These are phyloP conservation scores for Pandion haliaetus DNA, from an alignment of 2,113 vertebrate species.

Conservation along the genomic window DNA sequence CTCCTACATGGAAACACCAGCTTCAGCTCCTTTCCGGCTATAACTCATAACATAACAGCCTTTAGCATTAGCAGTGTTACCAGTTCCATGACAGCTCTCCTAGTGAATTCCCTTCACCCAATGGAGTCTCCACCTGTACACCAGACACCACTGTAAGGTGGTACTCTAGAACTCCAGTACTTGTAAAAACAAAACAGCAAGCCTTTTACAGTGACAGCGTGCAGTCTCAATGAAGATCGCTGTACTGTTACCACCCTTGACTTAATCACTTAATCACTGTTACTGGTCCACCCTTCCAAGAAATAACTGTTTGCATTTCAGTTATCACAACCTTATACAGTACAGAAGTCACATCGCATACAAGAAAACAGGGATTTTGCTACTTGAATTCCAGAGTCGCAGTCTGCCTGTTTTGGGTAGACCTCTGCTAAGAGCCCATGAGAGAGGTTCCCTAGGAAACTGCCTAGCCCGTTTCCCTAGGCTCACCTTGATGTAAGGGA, in stretches of 20 bases:
- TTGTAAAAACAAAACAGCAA: neutral
- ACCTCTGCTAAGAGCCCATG: rapidly evolving
- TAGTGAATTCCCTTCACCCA: neutral
- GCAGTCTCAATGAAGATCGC: neutral
- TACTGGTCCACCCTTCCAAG: neutral
- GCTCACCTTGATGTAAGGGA: conserved; percentile 95
- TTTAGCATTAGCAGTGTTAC: neutral
- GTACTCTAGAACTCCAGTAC: neutral
- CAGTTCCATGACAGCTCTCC: neutral
- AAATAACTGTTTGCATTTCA: neutral
- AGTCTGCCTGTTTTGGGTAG: rapidly evolving
- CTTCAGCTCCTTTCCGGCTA: neutral
- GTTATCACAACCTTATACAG: neutral
- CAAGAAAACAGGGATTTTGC: neutral
- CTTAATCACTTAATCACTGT: neutral
- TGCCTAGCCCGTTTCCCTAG: rapidly evolving
- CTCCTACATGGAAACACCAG: neutral
- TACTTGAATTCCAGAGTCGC: rapidly evolving
- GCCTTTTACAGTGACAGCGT: neutral
- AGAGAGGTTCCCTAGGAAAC: neutral
- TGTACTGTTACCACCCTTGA: neutral
- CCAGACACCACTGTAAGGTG: neutral
- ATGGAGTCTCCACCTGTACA: too few species aligned
- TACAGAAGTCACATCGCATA: rapidly evolving
- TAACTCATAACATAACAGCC: neutral